These are phyloP conservation scores for Acipenser oxyrinchus DNA, from an alignment of 2,797 vertebrate species.

Conservation along the genomic window DNA sequence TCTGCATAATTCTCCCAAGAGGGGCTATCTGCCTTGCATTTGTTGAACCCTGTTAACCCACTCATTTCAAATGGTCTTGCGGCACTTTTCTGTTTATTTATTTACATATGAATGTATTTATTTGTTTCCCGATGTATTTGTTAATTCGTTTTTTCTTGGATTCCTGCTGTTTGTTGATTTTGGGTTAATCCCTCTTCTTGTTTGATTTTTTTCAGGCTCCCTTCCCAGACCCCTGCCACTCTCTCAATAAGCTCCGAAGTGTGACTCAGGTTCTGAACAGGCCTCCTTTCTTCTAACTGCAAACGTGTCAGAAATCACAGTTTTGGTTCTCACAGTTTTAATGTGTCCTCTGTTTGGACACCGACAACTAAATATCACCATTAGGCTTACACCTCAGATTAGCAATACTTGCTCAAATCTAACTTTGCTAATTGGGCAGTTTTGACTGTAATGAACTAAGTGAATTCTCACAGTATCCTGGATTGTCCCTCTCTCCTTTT, in stretches of 20 bases:
- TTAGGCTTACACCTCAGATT: too few relatives aligned
- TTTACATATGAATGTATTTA: not conserved
- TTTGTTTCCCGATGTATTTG: not conserved
- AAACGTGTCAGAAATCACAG: constrained; percentile 57
- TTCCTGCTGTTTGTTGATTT: not conserved
- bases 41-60: too few relatives aligned
- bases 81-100: too few relatives aligned
- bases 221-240: constrained; percentile 3
- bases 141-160: not conserved
- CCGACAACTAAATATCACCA: not conserved
- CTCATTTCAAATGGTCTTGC: too few relatives aligned
- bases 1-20: too few relatives aligned
- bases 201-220: not conserved
- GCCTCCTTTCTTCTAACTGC: constrained; percentile 45
- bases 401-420: too few relatives aligned
- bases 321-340: constrained; percentile 25
- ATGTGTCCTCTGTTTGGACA: not conserved
- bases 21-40: too few relatives aligned
- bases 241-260: not conserved
- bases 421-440: too few relatives aligned
- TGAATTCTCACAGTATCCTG: too few relatives aligned
- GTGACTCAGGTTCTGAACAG: constrained; percentile 30
- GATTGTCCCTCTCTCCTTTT: too few relatives aligned
- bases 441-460: too few relatives aligned
- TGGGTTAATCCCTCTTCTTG: not conserved